Conservation (phyloP, 2,888 invertebrate species). For the Malacosoma neustria region DNA sequence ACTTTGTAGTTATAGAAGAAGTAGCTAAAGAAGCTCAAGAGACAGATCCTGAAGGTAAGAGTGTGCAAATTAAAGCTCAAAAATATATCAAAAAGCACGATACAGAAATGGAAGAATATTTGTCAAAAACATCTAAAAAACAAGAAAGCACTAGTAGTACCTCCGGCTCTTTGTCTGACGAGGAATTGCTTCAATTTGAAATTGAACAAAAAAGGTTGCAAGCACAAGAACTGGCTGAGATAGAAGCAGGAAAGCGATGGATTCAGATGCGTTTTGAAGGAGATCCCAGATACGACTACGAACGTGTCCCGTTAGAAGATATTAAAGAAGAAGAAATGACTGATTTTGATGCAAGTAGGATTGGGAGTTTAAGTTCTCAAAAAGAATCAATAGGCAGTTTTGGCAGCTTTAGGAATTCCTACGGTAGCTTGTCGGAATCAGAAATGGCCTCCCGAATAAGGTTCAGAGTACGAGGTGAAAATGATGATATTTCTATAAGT, state of each 20-base stretch:
- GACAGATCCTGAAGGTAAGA: slow-evolving; percentile 87
- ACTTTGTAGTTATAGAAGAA: slow-evolving; percentile 91
- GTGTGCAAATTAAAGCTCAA: slow-evolving; percentile 78
- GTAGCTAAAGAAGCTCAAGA: slow-evolving; percentile 91
- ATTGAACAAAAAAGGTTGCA: slow-evolving; percentile 76
- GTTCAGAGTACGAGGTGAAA: slow-evolving; percentile 89
- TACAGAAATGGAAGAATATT: slow-evolving; percentile 81
- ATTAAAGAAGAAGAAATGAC: slow-evolving; percentile 94
- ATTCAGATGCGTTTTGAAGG: slow-evolving; percentile 92
- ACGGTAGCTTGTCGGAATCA: slow-evolving; percentile 94
- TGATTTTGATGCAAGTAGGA: slow-evolving; percentile 86
- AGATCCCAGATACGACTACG: slow-evolving; percentile 85
- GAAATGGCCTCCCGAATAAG: slow-evolving; percentile 89
- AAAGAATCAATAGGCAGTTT: slow-evolving; percentile 86
- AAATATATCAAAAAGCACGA: slow-evolving; percentile 77
- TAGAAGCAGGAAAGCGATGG: slow-evolving; percentile 89
- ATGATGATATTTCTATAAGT: slow-evolving; percentile 93
- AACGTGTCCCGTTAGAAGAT: slow-evolving; percentile 89
- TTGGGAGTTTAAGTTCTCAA: slow-evolving; percentile 85
- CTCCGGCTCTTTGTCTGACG: slow-evolving; percentile 73
- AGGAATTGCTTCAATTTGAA: slow-evolving; percentile 79
- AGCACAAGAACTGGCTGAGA: slow-evolving; percentile 68
- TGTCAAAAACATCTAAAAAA: slow-evolving; percentile 81
- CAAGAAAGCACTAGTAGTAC: slow-evolving; percentile 74
- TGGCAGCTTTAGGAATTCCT: slow-evolving; percentile 90